Base-by-base conservation (phyloP, 2,797 vertebrate species). In the Oreochromis mossambicus region DNA sequence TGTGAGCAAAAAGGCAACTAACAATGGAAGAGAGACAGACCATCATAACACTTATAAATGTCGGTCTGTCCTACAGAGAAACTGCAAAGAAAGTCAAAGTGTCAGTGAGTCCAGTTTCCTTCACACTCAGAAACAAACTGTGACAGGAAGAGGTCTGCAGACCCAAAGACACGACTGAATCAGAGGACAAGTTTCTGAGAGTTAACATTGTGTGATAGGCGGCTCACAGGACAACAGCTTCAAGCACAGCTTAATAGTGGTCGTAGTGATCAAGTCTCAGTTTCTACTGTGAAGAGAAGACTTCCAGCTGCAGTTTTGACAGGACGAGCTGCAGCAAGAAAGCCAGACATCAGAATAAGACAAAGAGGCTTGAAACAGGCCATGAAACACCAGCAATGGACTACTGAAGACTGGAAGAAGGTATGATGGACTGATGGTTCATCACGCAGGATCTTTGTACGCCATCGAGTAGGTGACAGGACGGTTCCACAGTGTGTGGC, bases 401-500 rank as follows among this genome's bases (percentile, higher is more conserved):
- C 26, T 32, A 17, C 26, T 58, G 55, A 58, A 58, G 55, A 1
- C 55, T 58, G 55, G 14, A 58, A 32, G 26, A 32, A 58, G 26
- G 26, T 58, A 6, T 32, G 17, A 4, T 58, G 26, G 14, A 32
- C 0, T 17, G 55, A 56, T 56, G 14, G 55, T 10, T 32, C 55
- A 3, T 58, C 26, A 58, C 0, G 26, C 55, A 58, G 14, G 55
- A 0, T 10, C 26, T 58, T 58, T 10, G 26, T 29, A 56, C 1
- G 0, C 0, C 8, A 0, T 0, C 5, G 26, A 56, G 4, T 29
- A 26, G 24, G 54, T 29, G 24, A 29, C 1, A 2, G 26, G 54
- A 24, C 24, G 24, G 24, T 56, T 56, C 3, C 55, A 29, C 55
- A 5, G 26, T 56, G 14, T 15, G 26, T 56, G 26, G 26, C 54